Percentiles rank a stretch among this genome's conserved stretches.
Conservation (phyloP, 2,888 invertebrate genomes). For the Phoronis australis region DNA sequence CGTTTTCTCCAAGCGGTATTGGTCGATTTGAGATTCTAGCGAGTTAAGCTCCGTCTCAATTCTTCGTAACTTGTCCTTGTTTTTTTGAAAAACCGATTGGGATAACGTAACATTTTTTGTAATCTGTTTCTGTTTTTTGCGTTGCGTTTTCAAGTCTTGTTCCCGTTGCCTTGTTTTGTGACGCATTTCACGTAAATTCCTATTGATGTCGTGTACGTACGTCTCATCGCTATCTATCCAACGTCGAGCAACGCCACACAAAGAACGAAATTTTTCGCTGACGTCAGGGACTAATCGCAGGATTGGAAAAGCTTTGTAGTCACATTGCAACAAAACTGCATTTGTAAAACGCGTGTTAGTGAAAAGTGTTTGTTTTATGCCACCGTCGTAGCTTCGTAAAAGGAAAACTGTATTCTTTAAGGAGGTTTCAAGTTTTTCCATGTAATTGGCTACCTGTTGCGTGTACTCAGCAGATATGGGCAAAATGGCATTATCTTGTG, state of each 20-base stretch:
- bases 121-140: constrained; percentile 35
- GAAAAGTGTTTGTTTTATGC: constrained; percentile 36
- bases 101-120: constrained; percentile 37
- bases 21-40: constrained; percentile 32
- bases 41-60: constrained; percentile 37
- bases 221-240: constrained; percentile 45
- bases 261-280: constrained; percentile 28
- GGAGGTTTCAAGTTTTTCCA: constrained; percentile 24
- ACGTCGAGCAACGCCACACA: constrained; percentile 30
- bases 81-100: constrained; percentile 32
- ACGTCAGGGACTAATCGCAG: constrained; percentile 41
- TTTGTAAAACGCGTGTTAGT: constrained; percentile 32
- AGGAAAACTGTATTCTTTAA: constrained; percentile 28
- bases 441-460: constrained; percentile 30
- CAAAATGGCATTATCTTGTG: constrained; percentile 23
- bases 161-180: constrained; percentile 29
- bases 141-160: constrained; percentile 31
- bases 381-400: constrained; percentile 30
- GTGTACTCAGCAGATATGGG: constrained; percentile 35
- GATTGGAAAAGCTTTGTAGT: constrained; percentile 43
- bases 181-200: constrained; percentile 38
- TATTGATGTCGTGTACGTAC: constrained; percentile 42
- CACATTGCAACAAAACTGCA: constrained; percentile 34
- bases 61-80: constrained; percentile 34
- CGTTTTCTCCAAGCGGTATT: constrained; percentile 27